Conservation (phyloP, 1,140 invertebrate species). For the Ectropis grisescens region DNA sequence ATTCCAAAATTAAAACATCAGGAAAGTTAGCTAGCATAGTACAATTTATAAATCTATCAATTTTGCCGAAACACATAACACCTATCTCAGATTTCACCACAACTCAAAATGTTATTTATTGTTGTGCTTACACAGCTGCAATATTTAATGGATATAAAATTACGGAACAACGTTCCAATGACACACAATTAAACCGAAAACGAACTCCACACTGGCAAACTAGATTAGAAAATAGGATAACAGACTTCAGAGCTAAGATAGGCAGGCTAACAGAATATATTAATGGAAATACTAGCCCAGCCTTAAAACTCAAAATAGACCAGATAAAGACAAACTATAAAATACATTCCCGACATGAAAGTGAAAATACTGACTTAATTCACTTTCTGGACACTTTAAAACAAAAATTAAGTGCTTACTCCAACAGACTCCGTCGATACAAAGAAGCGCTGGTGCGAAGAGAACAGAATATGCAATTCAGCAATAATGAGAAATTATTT, state of each 20-base stretch:
- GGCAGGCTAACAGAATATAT: slow-evolving; percentile 10
- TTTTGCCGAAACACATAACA: slow-evolving; percentile 4
- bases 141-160: slow-evolving; percentile 11
- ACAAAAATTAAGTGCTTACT: slow-evolving; percentile 10
- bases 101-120: slow-evolving; percentile 11
- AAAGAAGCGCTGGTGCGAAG: slow-evolving; percentile 2
- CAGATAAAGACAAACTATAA: slow-evolving; percentile 5
- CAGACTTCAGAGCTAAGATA: slow-evolving; percentile 7
- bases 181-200: neutral
- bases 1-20: slow-evolving; percentile 12
- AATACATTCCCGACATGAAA: slow-evolving; percentile 8
- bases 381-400: slow-evolving; percentile 8
- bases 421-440: slow-evolving; percentile 9
- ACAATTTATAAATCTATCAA: slow-evolving; percentile 3
- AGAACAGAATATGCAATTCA: slow-evolving; percentile 11
- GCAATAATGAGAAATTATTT: slow-evolving; percentile 14
- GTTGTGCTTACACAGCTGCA: slow-evolving; percentile 10
- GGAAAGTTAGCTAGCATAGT: slow-evolving; percentile 10
- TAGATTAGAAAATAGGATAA: slow-evolving; percentile 2
- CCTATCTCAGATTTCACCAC: slow-evolving; percentile 5
- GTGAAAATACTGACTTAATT: slow-evolving; percentile 1
- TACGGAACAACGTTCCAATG: neutral
- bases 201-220: neutral
- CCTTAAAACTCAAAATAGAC: neutral
- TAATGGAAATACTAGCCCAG: slow-evolving; percentile 2